Base-by-base conservation (phyloP, 92 coral and sea anemone species). In the Porites divaricata region DNA sequence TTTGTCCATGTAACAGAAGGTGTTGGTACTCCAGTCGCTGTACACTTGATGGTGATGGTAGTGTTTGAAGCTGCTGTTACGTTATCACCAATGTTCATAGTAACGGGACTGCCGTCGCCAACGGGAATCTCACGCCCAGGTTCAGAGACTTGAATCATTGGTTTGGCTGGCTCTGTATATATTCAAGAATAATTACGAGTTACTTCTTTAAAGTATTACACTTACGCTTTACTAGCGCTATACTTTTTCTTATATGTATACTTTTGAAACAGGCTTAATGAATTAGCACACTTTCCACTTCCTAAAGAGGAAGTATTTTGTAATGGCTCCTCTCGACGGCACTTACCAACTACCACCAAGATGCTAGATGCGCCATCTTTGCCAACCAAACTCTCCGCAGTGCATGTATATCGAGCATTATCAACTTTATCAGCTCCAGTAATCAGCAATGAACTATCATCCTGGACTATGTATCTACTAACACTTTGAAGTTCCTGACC, bases 21-120 rank as follows among this genome's bases (percentile, higher is more conserved):
- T 63, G 72, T 83, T 63, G 98, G 98, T 64, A 82, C 73, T 52
- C 98, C 98, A 71, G 89, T 90, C 52, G 76, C 94, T 58, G 88
- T 71, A 76, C 98, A 94, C 75, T 65, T 81, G 88, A 91, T 85
- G 68, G 84, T 85, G 63, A 91, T 84, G 70, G 83, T 91, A 2
- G 95, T 85, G 74, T 87, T 88, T 23, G 87, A 87, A 70, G 90
- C 80, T 28, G 95, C 90, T 49, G 88, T 91, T 61, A 91, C 83
- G 85, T 84, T 81, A 67, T 90, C 88, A 51, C 95, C 95, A 56
- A 88, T 71, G 74, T 76, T 80, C 78, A 90, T 49, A 20, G 66
- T 35, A 49, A 79, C 89, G 63, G 93, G 93, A 20, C 81, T 84
- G 25, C 93, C 93, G 56, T 86, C 88, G 23, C 93, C 93, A 13